phyloP scores from a whole-genome alignment of 30 jellyfish, hydroid and myxozoan species.

The Morbakka virulenta region DNA sequence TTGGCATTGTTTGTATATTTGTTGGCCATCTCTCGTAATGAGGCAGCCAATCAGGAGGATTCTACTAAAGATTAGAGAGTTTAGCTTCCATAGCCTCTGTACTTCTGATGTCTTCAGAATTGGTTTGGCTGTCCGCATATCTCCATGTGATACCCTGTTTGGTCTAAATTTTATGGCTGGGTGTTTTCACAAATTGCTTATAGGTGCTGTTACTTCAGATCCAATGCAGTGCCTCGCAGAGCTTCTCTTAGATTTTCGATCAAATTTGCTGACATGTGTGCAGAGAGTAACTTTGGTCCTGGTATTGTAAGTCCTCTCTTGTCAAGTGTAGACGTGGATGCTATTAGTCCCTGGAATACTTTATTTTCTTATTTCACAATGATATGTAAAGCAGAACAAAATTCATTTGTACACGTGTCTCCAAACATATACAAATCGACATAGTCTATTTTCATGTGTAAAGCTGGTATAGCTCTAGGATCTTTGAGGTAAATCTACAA shows the following conservation, averaged over 20 bases:
- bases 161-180: slow-evolving; percentile 9
- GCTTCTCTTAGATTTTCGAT: slow-evolving; percentile 13
- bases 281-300: slow-evolving; percentile 33
- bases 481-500: background rate
- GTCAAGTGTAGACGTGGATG: slow-evolving; percentile 23
- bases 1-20: slow-evolving; percentile 16
- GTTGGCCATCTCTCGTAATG: slow-evolving; percentile 37
- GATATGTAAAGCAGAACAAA: slow-evolving; percentile 16
- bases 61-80: slow-evolving; percentile 13
- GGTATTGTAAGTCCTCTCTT: slow-evolving; percentile 23
- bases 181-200: slow-evolving; percentile 42
- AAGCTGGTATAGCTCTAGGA: slow-evolving; percentile 18
- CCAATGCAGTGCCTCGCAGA: slow-evolving; percentile 18
- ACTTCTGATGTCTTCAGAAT: slow-evolving; percentile 35
- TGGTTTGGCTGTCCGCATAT: slow-evolving; percentile 14
- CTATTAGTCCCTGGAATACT: background rate
- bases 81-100: slow-evolving; percentile 5
- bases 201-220: slow-evolving; percentile 23
- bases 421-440: slow-evolving; percentile 43
- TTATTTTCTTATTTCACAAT: slow-evolving; percentile 25
- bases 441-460: background rate
- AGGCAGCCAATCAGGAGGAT: slow-evolving; percentile 46
- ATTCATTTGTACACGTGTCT: slow-evolving; percentile 47
- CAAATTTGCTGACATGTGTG: slow-evolving; percentile 52
- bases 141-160: slow-evolving; percentile 29